These are phyloP conservation scores for Cyanoramphus novaezelandiae DNA, from an alignment of 2,113 vertebrate genomes.

Conservation along the genomic window DNA sequence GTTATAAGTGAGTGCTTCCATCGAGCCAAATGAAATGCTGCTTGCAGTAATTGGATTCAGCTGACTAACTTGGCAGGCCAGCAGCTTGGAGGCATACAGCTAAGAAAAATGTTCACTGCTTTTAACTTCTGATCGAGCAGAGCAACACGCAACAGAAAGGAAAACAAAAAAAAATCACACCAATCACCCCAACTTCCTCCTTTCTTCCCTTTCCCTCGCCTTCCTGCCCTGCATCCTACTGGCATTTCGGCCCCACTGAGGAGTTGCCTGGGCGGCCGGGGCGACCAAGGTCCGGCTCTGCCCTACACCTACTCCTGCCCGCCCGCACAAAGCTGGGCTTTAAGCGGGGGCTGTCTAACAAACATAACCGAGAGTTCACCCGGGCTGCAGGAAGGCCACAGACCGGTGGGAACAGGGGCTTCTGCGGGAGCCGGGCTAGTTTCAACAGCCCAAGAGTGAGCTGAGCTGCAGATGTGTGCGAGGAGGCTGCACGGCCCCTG, in stretches of 20 bases:
- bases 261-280: background rate
- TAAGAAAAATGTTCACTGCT: slow-evolving; percentile 76
- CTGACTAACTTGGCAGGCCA: slow-evolving; percentile 81
- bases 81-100: slow-evolving; percentile 79
- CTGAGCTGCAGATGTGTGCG: background rate
- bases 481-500: background rate
- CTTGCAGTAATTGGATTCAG: slow-evolving; percentile 83
- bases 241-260: background rate
- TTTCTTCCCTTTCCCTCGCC: background rate
- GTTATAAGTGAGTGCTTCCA: slow-evolving; percentile 79
- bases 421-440: background rate
- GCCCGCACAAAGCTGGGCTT: background rate
- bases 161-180: background rate
- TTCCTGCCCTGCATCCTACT: background rate
- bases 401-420: background rate
- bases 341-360: background rate
- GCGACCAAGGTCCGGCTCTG: background rate
- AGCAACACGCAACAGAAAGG: slow-evolving; percentile 44
- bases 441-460: background rate
- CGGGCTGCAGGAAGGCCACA: background rate
- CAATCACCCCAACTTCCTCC: background rate
- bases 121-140: slow-evolving; percentile 73
- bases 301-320: background rate
- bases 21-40: slow-evolving; percentile 83
- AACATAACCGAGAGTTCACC: background rate